Evolutionary conservation across 2,113 vertebrate species (phyloP).

Genomic region (Andinoacara biseriatus): DNA sequence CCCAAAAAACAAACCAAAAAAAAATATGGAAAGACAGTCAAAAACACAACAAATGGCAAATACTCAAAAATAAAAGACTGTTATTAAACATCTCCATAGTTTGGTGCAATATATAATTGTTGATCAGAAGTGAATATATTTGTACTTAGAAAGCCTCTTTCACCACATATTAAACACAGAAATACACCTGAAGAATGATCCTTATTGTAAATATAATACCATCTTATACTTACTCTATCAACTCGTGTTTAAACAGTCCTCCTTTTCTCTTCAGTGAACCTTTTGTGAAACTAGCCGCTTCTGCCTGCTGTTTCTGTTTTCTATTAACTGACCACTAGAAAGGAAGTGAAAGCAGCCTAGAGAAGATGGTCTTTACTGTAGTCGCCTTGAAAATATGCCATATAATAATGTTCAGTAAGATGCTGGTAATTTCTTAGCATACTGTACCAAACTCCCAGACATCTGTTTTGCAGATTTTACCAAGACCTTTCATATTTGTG

Average conservation of each 20-base stretch:
- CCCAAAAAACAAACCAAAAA: neutral
- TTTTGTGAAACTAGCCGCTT: neutral
- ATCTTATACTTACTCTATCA: conserved; percentile 15
- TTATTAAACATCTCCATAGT: neutral
- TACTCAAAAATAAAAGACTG: neutral
- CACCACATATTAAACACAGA: neutral
- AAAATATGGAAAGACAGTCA: neutral
- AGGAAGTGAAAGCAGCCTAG: conserved; percentile 21
- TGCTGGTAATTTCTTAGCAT: neutral
- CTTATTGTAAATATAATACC: neutral
- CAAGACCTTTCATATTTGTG: neutral
- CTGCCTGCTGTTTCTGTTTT: rapidly evolving
- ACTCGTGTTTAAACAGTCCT: neutral
- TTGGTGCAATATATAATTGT: neutral
- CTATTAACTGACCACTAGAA: neutral
- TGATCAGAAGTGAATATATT: neutral
- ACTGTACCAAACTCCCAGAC: neutral
- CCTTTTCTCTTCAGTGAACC: too few relatives aligned
- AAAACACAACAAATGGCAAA: neutral
- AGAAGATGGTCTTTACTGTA: neutral
- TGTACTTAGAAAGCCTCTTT: neutral
- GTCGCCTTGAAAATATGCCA: neutral
- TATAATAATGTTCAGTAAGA: neutral
- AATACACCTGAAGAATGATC: neutral
- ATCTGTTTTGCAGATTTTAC: too few relatives aligned